Percentiles rank a stretch among this genome's conserved stretches.
Conservation (phyloP, 2,113 vertebrate species). For the Neotragus pygmaeus region DNA sequence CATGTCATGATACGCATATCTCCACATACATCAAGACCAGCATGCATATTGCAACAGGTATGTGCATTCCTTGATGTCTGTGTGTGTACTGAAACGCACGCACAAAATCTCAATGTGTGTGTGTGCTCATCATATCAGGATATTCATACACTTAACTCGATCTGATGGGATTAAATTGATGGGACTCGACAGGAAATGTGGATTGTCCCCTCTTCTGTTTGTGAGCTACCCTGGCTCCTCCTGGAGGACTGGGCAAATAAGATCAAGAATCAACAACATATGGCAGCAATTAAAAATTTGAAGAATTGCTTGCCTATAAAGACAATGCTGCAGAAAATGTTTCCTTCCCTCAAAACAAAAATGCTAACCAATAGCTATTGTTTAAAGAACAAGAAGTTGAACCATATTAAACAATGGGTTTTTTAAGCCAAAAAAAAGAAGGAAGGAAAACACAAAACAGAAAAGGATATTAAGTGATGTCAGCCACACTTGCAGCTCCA, state of each 20-base stretch:
- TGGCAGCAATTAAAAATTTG: neutral
- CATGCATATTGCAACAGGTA: neutral
- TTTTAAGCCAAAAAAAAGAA: neutral
- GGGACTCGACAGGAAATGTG: neutral
- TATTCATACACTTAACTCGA: neutral
- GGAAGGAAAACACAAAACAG: neutral
- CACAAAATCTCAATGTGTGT: neutral
- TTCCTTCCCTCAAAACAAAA: conserved; percentile 25
- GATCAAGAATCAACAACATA: neutral
- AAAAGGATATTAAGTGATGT: neutral
- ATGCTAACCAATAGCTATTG: neutral
- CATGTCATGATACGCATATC: neutral
- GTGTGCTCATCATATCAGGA: neutral
- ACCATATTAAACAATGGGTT: neutral
- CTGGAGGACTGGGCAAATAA: neutral
- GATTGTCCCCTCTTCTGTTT: neutral
- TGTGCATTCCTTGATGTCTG: neutral
- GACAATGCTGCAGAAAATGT: neutral
- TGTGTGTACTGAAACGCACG: neutral
- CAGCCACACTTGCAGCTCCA: neutral
- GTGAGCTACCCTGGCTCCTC: neutral
- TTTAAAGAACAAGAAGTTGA: neutral
- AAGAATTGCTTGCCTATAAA: neutral
- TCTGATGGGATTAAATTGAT: neutral
- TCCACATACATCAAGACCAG: neutral